phyloP scores from a whole-genome alignment of 2,888 invertebrate species.

The Hirtodrosophila trivittata region DNA sequence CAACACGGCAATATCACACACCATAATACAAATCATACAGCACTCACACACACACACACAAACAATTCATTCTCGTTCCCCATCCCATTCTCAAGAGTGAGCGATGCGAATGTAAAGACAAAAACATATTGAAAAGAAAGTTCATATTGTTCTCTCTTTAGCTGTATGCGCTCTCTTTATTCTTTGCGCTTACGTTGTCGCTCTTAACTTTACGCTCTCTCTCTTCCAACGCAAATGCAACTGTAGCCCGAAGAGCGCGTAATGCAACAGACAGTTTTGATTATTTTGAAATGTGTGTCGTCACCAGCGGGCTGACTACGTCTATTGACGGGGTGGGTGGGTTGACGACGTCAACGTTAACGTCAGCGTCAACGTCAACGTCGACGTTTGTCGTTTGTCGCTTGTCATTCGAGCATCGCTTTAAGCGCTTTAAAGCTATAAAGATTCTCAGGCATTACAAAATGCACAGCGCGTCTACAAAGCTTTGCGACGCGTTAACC shows the following conservation, averaged over 20 bases:
- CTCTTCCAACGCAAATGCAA: slow-evolving; percentile 20
- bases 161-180: slow-evolving; percentile 21
- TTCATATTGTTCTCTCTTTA: slow-evolving; percentile 41
- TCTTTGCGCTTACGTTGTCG: slow-evolving; percentile 27
- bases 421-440: slow-evolving; percentile 59
- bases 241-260: slow-evolving; percentile 26
- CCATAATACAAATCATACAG: slow-evolving; percentile 61
- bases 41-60: slow-evolving; percentile 38
- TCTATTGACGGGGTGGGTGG: slow-evolving; percentile 1
- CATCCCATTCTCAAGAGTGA: slow-evolving; percentile 36
- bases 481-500: slow-evolving; percentile 19
- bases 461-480: slow-evolving; percentile 13
- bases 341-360: background rate
- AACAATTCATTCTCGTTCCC: slow-evolving; percentile 37
- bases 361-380: slow-evolving; percentile 2
- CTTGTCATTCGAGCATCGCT: slow-evolving; percentile 33
- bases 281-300: slow-evolving; percentile 72
- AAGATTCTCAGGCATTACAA: slow-evolving; percentile 55
- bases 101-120: slow-evolving; percentile 58
- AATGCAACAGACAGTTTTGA: slow-evolving; percentile 53
- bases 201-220: slow-evolving; percentile 20
- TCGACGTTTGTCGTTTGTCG: slow-evolving; percentile 13
- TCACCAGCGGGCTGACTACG: slow-evolving; percentile 52
- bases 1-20: slow-evolving; percentile 76
- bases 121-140: slow-evolving; percentile 74